A percentile compares a stretch with the other conserved stretches of the same genome.
phyloP scores from a whole-genome alignment of 1,140 invertebrate genomes.

The Grapholita molesta region DNA sequence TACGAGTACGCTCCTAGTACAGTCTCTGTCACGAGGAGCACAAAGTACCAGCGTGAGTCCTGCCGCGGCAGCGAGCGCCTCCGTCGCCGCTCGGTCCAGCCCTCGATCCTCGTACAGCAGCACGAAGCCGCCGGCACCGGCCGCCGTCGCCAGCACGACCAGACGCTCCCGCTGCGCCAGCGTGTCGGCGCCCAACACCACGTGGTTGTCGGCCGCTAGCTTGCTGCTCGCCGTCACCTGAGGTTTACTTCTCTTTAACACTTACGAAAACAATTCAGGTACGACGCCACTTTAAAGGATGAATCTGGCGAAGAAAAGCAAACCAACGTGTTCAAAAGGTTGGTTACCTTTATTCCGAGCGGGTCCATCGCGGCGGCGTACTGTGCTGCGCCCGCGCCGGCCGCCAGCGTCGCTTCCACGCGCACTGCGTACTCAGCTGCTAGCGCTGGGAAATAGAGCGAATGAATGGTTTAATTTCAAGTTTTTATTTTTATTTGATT shows the following conservation, averaged over 20 bases:
- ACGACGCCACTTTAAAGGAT: too few relatives aligned
- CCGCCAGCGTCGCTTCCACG: slow-evolving; percentile 79
- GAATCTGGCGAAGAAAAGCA: too few relatives aligned
- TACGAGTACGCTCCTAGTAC: not conserved
- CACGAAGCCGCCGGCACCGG: slow-evolving; percentile 87
- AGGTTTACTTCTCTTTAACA: not conserved
- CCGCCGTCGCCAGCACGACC: slow-evolving; percentile 79
- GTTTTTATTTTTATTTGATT: too few relatives aligned
- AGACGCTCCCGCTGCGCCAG: slow-evolving; percentile 75
- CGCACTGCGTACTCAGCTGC: slow-evolving; percentile 82
- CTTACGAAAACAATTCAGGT: too few relatives aligned
- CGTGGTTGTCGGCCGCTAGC: slow-evolving; percentile 82
- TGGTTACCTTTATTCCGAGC: slow-evolving; percentile 77
- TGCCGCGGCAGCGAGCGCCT: slow-evolving; percentile 65
- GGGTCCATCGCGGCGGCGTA: slow-evolving; percentile 75
- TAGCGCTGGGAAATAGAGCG: too few relatives aligned
- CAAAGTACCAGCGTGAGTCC: not conserved
- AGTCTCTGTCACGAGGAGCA: not conserved
- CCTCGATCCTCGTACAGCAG: slow-evolving; percentile 85
- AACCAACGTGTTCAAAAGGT: not conserved
- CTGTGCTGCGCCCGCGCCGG: slow-evolving; percentile 64
- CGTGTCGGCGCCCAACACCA: slow-evolving; percentile 82
- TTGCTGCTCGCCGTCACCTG: slow-evolving; percentile 67
- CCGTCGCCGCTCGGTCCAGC: slow-evolving; percentile 71
- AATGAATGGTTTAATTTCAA: too few relatives aligned